These are phyloP conservation scores for Pachymerium ferrugineum DNA, from an alignment of 2,888 invertebrate genomes.

Conservation along the genomic window DNA sequence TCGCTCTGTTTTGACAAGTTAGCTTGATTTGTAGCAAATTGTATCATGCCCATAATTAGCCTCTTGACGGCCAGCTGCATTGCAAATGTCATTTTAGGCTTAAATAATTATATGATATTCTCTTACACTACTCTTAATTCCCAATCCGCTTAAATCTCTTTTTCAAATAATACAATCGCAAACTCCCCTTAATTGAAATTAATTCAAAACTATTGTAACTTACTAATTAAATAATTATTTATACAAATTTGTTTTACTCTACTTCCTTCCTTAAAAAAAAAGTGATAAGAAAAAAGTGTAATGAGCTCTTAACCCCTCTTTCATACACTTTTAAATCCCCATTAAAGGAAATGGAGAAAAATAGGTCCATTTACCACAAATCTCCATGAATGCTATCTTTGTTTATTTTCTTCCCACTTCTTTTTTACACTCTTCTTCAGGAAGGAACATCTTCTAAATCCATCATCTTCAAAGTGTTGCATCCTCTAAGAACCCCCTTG, in stretches of 20 bases:
- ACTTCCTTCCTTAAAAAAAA: not conserved
- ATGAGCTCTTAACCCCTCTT: not conserved
- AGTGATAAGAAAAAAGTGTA: not conserved
- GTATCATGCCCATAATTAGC: conserved; percentile 23
- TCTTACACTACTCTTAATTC: not conserved
- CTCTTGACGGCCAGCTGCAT: conserved; percentile 23
- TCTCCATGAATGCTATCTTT: conserved; percentile 14
- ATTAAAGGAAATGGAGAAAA: not conserved
- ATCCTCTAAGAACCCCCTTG: conserved; percentile 19
- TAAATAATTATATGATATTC: conserved; percentile 24
- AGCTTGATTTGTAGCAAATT: conserved; percentile 13
- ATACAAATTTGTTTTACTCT: not conserved
- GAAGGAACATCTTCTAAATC: conserved; percentile 18
- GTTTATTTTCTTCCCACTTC: not conserved
- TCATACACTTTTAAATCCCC: not conserved
- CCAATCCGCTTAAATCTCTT: not conserved
- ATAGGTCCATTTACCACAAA: conserved; percentile 16
- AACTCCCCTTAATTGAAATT: too few species aligned
- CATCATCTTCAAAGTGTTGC: conserved; percentile 23
- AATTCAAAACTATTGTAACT: not conserved
- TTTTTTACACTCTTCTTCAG: not conserved
- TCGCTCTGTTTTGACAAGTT: conserved; percentile 24
- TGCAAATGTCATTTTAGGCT: conserved; percentile 8
- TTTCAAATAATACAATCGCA: not conserved
- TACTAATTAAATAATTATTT: not conserved